Conservation (phyloP, 2,888 invertebrate species). For the Hylaea fasciaria region DNA sequence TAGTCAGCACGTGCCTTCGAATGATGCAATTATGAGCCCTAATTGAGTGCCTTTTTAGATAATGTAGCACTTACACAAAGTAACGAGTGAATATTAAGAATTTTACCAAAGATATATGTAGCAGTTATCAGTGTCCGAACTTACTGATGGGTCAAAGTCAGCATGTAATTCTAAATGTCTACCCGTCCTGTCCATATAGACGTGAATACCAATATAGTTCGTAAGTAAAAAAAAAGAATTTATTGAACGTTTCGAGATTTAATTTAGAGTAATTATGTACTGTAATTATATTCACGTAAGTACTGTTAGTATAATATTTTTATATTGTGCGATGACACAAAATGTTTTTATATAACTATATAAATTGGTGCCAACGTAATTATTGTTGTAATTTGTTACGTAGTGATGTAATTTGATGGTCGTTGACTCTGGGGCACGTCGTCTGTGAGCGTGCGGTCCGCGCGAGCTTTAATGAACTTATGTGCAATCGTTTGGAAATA, state of each 20-base stretch:
- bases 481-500: conserved; percentile 83
- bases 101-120: conserved; percentile 60
- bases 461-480: conserved; percentile 77
- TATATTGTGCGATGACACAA: conserved; percentile 80
- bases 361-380: conserved; percentile 84
- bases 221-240: conserved; percentile 69
- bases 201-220: conserved; percentile 73
- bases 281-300: conserved; percentile 78
- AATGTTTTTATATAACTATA: conserved; percentile 78
- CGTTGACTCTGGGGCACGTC: conserved; percentile 77
- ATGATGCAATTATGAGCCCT: conserved; percentile 29
- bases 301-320: conserved; percentile 81
- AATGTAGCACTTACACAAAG: conserved; percentile 22
- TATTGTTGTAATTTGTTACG: conserved; percentile 84
- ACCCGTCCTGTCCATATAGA: conserved; percentile 61
- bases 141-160: conserved; percentile 29
- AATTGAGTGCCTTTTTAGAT: conserved; percentile 39
- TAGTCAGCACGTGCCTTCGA: conserved; percentile 35
- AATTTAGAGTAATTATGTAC: conserved; percentile 67
- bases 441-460: conserved; percentile 49
- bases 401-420: conserved; percentile 81
- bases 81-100: conserved; percentile 31
- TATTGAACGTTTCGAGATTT: conserved; percentile 80
- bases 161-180: conserved; percentile 36
- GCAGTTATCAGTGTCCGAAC: conserved; percentile 31